These are phyloP conservation scores for Pitangus sulphuratus DNA, from an alignment of 2,797 vertebrate genomes.

Conservation along the genomic window DNA sequence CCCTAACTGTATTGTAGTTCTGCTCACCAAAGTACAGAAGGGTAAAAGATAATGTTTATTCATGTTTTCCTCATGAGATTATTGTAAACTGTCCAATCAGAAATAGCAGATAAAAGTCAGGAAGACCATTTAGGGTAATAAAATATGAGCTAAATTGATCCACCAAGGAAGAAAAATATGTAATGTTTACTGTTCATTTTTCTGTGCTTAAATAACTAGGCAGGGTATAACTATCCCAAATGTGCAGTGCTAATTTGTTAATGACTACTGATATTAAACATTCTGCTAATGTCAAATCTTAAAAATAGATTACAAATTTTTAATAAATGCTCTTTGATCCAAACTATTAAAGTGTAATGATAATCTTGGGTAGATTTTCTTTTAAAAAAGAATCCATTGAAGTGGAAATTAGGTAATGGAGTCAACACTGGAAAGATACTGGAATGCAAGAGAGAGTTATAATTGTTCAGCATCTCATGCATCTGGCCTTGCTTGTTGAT, in stretches of 20 bases:
- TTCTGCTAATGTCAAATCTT: background rate
- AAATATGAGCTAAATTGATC: background rate
- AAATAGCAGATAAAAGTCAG: background rate
- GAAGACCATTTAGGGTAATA: background rate
- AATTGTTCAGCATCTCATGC: background rate
- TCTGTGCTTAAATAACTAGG: background rate
- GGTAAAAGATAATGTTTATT: background rate
- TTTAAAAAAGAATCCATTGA: background rate
- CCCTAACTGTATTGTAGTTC: background rate
- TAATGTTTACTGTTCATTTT: background rate
- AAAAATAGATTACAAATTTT: background rate
- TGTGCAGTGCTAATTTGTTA: background rate
- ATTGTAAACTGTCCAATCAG: background rate
- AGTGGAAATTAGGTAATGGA: background rate
- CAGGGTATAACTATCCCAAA: background rate
- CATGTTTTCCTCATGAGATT: background rate
- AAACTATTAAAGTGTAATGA: background rate
- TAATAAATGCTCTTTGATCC: conserved; percentile 6
- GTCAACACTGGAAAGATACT: background rate
- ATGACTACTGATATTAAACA: background rate
- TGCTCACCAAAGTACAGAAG: background rate
- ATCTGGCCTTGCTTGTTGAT: background rate
- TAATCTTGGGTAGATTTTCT: background rate
- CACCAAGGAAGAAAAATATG: background rate
- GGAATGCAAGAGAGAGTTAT: background rate